Conservation (phyloP, 2,888 invertebrate genomes). For the Agonopterix arenella region DNA sequence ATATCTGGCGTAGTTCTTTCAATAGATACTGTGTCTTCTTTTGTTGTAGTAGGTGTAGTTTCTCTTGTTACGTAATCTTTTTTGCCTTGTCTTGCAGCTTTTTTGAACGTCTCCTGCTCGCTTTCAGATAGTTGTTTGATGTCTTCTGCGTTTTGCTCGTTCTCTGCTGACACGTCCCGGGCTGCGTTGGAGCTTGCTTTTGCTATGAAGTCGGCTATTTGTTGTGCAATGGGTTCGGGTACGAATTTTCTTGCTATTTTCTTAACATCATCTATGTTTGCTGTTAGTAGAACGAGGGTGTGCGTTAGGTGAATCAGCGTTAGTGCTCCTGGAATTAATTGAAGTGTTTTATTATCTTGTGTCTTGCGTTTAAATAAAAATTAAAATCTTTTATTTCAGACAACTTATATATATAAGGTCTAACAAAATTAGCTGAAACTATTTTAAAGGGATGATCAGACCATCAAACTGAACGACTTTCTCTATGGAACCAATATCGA, state of each 20-base stretch:
- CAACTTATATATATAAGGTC: too few relatives aligned
- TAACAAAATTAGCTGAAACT: too few relatives aligned
- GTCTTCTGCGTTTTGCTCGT: conserved; percentile 1
- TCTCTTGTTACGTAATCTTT: too few relatives aligned
- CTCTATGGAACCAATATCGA: too few relatives aligned
- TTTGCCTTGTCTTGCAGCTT: neutral
- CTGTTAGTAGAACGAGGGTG: conserved; percentile 39
- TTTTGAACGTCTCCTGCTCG: neutral
- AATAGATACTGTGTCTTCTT: too few relatives aligned
- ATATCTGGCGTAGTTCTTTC: too few relatives aligned
- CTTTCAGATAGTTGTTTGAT: neutral
- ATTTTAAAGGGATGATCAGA: too few relatives aligned
- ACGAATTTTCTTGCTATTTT: conserved; percentile 44
- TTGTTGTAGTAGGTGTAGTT: too few relatives aligned
- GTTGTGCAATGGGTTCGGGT: conserved; percentile 25
- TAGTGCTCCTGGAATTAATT: conserved; percentile 31
- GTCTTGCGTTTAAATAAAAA: too few relatives aligned
- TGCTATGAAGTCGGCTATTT: neutral
- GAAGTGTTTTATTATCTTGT: too few relatives aligned
- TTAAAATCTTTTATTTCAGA: too few relatives aligned
- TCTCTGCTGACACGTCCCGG: conserved; percentile 2
- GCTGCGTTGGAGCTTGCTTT: neutral
- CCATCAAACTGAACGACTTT: too few relatives aligned
- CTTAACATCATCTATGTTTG: conserved; percentile 46
- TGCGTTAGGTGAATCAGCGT: conserved; percentile 21